phyloP scores from a whole-genome alignment of 1,140 invertebrate species.

The Drosophila lacteicornis region DNA sequence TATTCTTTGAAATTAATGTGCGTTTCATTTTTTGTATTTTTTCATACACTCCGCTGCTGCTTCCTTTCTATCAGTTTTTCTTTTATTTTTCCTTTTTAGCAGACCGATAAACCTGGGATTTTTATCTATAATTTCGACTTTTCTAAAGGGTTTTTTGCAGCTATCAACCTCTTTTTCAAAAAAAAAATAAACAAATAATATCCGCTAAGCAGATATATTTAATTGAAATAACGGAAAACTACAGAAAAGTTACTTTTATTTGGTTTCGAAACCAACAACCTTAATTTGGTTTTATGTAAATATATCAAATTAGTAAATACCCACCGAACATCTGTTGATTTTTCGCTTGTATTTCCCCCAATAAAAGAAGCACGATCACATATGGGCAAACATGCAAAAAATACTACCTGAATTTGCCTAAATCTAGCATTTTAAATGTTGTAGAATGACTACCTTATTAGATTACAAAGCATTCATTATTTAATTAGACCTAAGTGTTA shows the following conservation, averaged over 20 bases:
- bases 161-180: neutral
- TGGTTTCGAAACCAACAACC: slow-evolving; percentile 44
- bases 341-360: slow-evolving; percentile 15
- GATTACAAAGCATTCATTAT: neutral
- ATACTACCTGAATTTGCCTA: neutral
- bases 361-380: slow-evolving; percentile 10
- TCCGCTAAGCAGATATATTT: neutral
- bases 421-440: slow-evolving; percentile 23
- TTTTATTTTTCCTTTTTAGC: neutral
- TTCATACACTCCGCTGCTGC: slow-evolving; percentile 16
- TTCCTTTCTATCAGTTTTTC: neutral
- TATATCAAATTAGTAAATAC: slow-evolving; percentile 15
- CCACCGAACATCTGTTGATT: slow-evolving; percentile 20
- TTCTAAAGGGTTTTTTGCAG: neutral
- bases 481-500: slow-evolving; percentile 25
- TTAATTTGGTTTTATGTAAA: slow-evolving; percentile 3
- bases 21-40: slow-evolving; percentile 14
- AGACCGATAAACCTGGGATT: neutral
- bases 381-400: neutral
- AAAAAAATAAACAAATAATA: neutral
- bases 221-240: slow-evolving; percentile 14
- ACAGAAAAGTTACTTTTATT: slow-evolving; percentile 72
- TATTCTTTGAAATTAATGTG: slow-evolving; percentile 16
- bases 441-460: neutral
- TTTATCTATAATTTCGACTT: neutral